Percentiles rank a stretch among this genome's conserved stretches.
These are phyloP conservation scores for Priocnemis perturbator DNA, from an alignment of 2,888 invertebrate species.

Conservation along the genomic window DNA sequence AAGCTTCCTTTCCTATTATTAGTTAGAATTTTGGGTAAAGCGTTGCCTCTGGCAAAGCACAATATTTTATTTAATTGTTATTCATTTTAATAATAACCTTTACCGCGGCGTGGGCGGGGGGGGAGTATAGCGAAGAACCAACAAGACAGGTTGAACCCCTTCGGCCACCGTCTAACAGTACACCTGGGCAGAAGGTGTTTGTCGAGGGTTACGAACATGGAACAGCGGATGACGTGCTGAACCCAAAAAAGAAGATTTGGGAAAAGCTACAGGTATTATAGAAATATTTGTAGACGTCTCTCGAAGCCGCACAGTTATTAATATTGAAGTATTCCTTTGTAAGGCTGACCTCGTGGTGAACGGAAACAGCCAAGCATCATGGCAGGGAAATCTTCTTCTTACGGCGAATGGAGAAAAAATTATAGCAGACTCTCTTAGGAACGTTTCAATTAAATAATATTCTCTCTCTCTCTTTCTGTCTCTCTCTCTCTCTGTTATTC, in stretches of 20 bases:
- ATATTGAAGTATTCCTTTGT: conserved; percentile 36
- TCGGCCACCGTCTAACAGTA: conserved; percentile 84
- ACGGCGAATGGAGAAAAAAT: conserved; percentile 86
- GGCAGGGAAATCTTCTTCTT: conserved; percentile 88
- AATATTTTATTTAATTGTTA: conserved; percentile 3
- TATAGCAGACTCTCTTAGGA: conserved; percentile 84
- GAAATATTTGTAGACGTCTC: neutral
- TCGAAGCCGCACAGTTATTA: conserved; percentile 8
- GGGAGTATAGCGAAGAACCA: conserved; percentile 83
- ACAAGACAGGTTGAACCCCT: conserved; percentile 89
- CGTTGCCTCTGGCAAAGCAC: neutral
- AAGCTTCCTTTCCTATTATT: conserved; percentile 40
- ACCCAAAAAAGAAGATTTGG: conserved; percentile 98
- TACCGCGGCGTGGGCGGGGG: no score
- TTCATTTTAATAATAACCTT: conserved; percentile 35
- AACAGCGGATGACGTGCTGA: conserved; percentile 88
- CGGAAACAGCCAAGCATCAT: conserved; percentile 84
- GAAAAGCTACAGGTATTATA: conserved; percentile 87
- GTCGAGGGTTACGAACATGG: conserved; percentile 89
- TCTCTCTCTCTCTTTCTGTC: no score
- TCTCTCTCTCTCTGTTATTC: neutral
- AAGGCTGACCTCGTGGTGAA: conserved; percentile 84
- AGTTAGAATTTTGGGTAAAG: neutral
- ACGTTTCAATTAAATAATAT: conserved; percentile 88
- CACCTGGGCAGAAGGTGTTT: conserved; percentile 89